These are phyloP conservation scores for Pocillopora verrucosa DNA, from an alignment of 64 coral and sea anemone genomes.

Conservation along the genomic window DNA sequence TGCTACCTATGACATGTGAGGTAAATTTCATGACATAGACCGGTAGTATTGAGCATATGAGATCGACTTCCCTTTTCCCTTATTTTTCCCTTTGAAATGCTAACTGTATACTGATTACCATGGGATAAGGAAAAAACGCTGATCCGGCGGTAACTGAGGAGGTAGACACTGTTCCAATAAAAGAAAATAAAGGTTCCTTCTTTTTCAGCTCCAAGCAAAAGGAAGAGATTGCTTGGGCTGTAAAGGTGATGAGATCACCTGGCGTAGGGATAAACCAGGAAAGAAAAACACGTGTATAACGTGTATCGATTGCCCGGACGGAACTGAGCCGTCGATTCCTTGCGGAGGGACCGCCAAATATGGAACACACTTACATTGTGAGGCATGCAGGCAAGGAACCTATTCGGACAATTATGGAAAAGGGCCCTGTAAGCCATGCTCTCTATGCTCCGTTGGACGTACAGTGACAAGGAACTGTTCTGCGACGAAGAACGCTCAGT, in stretches of 20 bases:
- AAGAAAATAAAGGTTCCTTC: not conserved
- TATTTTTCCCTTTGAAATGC: too few relatives aligned
- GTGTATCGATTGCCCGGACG: slow-evolving; percentile 12
- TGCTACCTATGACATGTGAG: too few relatives aligned
- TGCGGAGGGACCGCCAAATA: slow-evolving; percentile 6
- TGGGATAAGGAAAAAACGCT: not conserved
- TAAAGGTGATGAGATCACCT: not conserved
- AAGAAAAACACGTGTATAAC: not conserved
- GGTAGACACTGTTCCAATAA: not conserved
- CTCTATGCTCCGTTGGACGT: not conserved
- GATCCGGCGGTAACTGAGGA: not conserved
- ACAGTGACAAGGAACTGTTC: slow-evolving; percentile 1
- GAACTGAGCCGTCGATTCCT: slow-evolving; percentile 21
- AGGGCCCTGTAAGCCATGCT: not conserved
- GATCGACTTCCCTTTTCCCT: too few relatives aligned
- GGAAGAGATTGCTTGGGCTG: not conserved
- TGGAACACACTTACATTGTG: slow-evolving; percentile 30
- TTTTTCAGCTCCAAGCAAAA: not conserved
- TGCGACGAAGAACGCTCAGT: not conserved
- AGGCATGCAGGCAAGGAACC: not conserved
- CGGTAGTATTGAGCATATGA: too few relatives aligned
- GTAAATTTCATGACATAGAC: too few relatives aligned
- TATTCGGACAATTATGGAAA: not conserved
- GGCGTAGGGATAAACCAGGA: not conserved
- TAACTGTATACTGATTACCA: too few relatives aligned